Evolutionary conservation across 2,888 invertebrate species (phyloP), one percentile per base, ranked within the genome.

Genomic region (Strigamia crassipes): DNA sequence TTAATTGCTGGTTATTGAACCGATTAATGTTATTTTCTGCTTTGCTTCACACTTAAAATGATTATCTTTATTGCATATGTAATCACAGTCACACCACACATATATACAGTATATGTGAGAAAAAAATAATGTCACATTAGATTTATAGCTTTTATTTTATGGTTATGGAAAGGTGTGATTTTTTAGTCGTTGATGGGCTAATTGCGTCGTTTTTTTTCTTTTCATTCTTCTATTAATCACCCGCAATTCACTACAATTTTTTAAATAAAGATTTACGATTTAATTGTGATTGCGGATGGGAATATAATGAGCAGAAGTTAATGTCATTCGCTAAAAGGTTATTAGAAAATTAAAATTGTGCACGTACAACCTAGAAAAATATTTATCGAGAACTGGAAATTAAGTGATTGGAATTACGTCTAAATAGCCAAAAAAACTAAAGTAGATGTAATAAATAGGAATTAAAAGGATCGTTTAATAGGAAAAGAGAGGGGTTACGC

Each of bases 161-260:
- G 46, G 46, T 46, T 46, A 46, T 46, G 46, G 46, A 46, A 42
- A 66, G 61, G 61, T 66, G 61, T 21, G 61, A 66, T 66, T 66
- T 66, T 66, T 66, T 66, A 51, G 61, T 21, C 23, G 61, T 21
- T 66, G 61, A 66, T 21, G 61, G 61, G 61, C 23, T 66, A 66
- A 66, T 66, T 66, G 23, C 61, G 1, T 15, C 23, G 23, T 23
- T 46, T 46, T 13, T 13, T 46, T 10, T 38, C 38, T n/a, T 10
- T 41, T 41, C 27, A 1, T 27, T 3, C 27, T 27, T 46, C 4
- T 46, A n/a, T 66, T 66, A 66, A 66, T 66, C 61, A 23, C 61
- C 6, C 18, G 23, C 61, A 46, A 46, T 46, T 13, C 46, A 1
- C 15, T 2, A n/a, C 15, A 5, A 15, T n/a, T n/a, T 46, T 12